A percentile compares a stretch with the other conserved stretches of the same genome.
Evolutionary conservation across 2,888 invertebrate genomes (phyloP).

Genomic region (Metellina segmentata): DNA sequence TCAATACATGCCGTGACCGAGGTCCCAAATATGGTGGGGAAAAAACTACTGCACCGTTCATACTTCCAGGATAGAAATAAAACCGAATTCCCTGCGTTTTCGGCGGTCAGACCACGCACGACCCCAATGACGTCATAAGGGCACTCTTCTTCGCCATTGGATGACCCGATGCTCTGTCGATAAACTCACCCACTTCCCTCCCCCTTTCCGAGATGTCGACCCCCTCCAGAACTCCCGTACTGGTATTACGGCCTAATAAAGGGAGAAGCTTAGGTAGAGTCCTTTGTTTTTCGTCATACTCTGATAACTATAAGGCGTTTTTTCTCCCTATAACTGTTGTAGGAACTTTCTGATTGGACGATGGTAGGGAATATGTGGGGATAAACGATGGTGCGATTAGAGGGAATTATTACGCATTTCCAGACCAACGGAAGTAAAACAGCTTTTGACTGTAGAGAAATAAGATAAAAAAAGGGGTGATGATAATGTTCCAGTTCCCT

Average conservation of each 20-base stretch:
- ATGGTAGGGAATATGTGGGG: neutral
- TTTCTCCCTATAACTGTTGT: neutral
- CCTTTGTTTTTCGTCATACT: slow-evolving; percentile 1
- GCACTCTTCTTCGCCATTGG: slow-evolving; percentile 35
- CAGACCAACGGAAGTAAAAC: neutral
- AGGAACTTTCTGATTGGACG: neutral
- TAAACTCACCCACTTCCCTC: slow-evolving; percentile 13
- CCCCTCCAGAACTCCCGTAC: neutral
- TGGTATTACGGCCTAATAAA: neutral
- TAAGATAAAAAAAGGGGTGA: neutral
- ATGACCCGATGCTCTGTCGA: slow-evolving; percentile 47
- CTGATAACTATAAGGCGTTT: neutral
- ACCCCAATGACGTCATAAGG: slow-evolving; percentile 52
- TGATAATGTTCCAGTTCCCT: neutral
- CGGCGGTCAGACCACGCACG: slow-evolving; percentile 61
- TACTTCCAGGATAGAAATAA: neutral
- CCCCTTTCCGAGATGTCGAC: neutral
- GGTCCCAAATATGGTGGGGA: slow-evolving; percentile 36
- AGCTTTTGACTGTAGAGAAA: neutral
- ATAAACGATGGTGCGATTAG: neutral
- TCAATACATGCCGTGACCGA: slow-evolving; percentile 60
- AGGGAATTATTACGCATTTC: neutral
- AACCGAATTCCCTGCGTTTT: slow-evolving; percentile 53
- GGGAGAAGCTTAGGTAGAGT: neutral
- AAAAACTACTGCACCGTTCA: neutral